phyloP scores from a whole-genome alignment of 2,797 vertebrate genomes.

The Sternotherus odoratus region DNA sequence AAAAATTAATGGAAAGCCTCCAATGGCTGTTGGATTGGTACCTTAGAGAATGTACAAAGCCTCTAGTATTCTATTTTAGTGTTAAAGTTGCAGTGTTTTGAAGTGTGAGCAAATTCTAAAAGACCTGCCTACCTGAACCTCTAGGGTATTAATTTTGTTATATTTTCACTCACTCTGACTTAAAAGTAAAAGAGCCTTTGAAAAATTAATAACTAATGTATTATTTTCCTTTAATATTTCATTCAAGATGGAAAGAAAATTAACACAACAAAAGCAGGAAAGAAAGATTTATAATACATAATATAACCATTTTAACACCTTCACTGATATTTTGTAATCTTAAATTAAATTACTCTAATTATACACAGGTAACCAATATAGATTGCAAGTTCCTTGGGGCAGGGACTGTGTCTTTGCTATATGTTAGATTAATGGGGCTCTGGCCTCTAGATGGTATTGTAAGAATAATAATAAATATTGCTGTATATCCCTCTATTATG shows the following conservation, averaged over 20 bases:
- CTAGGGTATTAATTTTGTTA: slow-evolving; percentile 22
- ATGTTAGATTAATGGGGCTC: rapidly evolving
- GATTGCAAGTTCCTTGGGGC: rapidly evolving
- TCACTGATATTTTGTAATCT: background rate
- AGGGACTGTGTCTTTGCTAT: rapidly evolving
- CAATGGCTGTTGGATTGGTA: background rate
- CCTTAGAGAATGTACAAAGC: background rate
- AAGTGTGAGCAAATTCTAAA: background rate
- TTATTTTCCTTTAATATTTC: background rate
- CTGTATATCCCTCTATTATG: background rate
- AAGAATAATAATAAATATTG: background rate
- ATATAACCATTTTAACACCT: background rate
- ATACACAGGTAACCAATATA: background rate
- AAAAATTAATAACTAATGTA: background rate
- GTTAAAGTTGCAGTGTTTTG: background rate
- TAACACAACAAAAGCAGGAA: background rate
- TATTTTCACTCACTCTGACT: slow-evolving; percentile 8
- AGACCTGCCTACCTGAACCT: slow-evolving; percentile 32
- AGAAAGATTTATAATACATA: background rate
- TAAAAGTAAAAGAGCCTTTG: background rate
- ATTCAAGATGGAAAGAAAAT: slow-evolving; percentile 17
- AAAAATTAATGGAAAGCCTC: background rate
- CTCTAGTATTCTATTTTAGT: background rate
- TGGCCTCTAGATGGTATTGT: rapidly evolving
- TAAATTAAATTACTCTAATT: background rate